Evolutionary conservation across 2,888 invertebrate genomes (phyloP).

Genomic region (Rosalia funebris): DNA sequence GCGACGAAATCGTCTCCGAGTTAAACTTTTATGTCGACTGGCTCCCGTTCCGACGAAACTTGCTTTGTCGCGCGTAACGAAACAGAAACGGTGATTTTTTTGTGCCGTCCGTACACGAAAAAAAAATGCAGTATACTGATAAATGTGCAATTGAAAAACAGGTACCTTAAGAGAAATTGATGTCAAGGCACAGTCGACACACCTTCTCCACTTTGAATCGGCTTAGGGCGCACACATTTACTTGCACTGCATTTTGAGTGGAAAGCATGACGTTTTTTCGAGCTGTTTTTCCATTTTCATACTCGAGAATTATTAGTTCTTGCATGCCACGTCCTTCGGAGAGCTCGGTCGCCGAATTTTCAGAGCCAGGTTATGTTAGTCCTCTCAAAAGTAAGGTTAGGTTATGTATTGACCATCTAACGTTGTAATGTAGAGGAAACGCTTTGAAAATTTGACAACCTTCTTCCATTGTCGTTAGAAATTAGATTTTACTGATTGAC

Average conservation of each 20-base stretch:
- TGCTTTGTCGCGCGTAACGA: no score
- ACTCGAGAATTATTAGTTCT: conserved; percentile 18
- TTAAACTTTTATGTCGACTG: no score
- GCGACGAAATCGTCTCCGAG: no score
- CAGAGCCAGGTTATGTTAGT: conserved; percentile 3
- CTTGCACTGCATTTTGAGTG: conserved; percentile 57
- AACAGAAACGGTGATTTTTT: no score
- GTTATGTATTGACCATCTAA: no score
- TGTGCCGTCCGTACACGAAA: no score
- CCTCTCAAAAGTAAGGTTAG: no score
- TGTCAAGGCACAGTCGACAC: conserved; percentile 44
- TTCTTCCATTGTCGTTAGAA: no score
- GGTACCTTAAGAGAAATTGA: conserved; percentile 43
- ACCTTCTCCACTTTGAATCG: conserved; percentile 46
- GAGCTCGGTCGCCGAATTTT: background rate
- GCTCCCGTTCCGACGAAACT: no score
- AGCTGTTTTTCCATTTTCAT: conserved; percentile 10
- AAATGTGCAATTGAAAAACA: conserved; percentile 48
- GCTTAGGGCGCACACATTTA: conserved; percentile 58
- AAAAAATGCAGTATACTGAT: conserved; percentile 50
- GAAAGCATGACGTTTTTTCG: conserved; percentile 34
- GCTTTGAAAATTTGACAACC: no score
- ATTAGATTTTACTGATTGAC: no score
- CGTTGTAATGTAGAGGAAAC: no score
- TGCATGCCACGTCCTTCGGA: conserved; percentile 34